A percentile compares a stretch with the other conserved stretches of the same genome.
Conservation (phyloP, 2,113 vertebrate species). For the Pomatostomus ruficeps region DNA sequence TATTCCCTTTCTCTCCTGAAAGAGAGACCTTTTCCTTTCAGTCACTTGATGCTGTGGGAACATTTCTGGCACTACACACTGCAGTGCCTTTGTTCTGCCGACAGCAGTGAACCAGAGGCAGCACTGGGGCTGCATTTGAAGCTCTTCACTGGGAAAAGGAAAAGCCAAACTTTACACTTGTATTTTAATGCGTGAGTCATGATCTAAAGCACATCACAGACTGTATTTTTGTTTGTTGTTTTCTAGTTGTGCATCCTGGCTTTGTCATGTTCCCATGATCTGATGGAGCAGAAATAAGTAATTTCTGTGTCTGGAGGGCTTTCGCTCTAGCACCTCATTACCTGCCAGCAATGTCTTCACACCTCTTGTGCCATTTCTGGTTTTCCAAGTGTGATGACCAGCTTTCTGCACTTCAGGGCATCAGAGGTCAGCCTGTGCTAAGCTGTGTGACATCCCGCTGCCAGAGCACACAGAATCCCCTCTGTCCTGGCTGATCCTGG, state of each 20-base stretch:
- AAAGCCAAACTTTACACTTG: neutral
- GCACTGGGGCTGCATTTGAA: neutral
- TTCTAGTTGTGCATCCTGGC: fast-evolving
- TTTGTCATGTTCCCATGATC: neutral
- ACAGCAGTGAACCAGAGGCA: neutral
- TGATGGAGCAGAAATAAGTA: neutral
- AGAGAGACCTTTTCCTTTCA: slow-evolving; percentile 2
- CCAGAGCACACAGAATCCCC: neutral
- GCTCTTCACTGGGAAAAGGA: neutral
- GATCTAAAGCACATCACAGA: neutral
- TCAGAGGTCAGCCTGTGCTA: neutral
- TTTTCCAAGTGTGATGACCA: neutral
- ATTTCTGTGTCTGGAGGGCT: neutral
- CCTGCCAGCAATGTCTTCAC: neutral
- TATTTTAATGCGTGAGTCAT: neutral
- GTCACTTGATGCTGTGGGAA: neutral
- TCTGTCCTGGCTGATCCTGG: neutral
- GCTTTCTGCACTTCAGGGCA: neutral
- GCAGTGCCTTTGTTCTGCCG: neutral
- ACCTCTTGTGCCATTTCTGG: neutral
- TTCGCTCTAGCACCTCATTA: neutral
- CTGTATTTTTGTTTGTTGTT: neutral
- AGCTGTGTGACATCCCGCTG: fast-evolving
- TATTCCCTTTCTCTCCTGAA: neutral
- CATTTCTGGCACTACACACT: neutral